phyloP scores from a whole-genome alignment of 2,113 vertebrate species.

The Phocoena phocoena region DNA sequence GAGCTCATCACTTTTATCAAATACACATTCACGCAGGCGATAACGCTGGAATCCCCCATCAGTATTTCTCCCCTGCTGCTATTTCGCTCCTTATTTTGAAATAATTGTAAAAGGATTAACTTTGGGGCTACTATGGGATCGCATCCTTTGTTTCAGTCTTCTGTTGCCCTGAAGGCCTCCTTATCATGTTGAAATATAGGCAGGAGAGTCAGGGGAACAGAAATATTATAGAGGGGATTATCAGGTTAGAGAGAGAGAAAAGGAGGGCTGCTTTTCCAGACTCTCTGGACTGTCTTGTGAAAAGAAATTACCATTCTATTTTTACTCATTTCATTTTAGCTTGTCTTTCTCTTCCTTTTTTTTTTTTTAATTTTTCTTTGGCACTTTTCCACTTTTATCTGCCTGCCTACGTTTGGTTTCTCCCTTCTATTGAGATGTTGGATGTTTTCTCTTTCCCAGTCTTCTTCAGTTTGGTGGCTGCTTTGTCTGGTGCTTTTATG shows the following conservation, averaged over 20 bases:
- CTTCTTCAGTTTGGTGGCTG: not conserved
- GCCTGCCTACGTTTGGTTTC: not conserved
- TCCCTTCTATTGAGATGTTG: not conserved
- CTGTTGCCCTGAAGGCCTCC: accelerated
- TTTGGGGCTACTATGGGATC: not conserved
- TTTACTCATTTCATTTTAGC: not conserved
- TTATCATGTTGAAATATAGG: accelerated
- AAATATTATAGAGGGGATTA: accelerated
- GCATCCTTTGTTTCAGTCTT: accelerated
- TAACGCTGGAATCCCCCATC: accelerated
- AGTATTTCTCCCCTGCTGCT: accelerated
- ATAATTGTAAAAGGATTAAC: accelerated
- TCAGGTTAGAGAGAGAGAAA: not conserved
- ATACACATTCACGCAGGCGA: accelerated
- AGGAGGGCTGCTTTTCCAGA: not conserved
- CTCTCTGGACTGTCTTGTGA: not conserved
- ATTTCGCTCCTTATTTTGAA: not conserved
- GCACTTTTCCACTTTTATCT: not conserved
- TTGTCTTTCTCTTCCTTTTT: not conserved
- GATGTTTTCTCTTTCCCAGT: not conserved
- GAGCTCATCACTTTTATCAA: not conserved
- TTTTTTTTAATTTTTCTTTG: not conserved
- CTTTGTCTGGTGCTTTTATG: not conserved
- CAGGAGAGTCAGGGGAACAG: not conserved
- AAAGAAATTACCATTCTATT: not conserved